phyloP scores from a whole-genome alignment of 2,113 vertebrate genomes.

The Corythoichthys haematopterus region DNA sequence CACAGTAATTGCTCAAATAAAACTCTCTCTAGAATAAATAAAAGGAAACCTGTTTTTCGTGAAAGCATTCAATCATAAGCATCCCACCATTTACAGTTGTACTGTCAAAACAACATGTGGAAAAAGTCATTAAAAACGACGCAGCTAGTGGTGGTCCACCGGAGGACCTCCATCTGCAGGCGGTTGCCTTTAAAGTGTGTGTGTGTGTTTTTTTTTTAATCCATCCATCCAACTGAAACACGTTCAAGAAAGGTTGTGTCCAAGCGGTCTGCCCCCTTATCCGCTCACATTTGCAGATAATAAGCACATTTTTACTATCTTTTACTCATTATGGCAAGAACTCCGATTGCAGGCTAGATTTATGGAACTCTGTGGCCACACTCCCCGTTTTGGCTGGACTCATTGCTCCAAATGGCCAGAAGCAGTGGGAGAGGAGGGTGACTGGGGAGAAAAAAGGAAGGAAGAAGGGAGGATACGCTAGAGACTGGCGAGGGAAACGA shows the following conservation, averaged over 20 bases:
- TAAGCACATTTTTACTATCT: conserved; percentile 63
- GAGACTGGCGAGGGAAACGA: conserved; percentile 1
- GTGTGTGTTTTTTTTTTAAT: background rate
- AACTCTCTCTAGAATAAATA: too few species aligned
- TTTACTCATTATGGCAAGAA: conserved; percentile 55
- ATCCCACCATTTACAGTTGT: background rate
- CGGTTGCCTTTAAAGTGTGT: background rate
- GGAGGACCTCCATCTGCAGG: conserved; percentile 1
- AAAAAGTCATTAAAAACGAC: background rate
- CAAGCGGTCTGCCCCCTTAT: conserved; percentile 16
- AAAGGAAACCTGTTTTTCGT: background rate
- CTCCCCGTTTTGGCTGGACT: conserved; percentile 35
- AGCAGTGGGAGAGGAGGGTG: conserved; percentile 17
- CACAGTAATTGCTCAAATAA: too few species aligned
- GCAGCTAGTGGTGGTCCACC: background rate
- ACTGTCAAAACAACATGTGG: background rate
- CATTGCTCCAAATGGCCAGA: conserved; percentile 28
- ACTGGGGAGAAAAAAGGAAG: conserved; percentile 17
- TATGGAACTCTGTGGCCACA: conserved; percentile 50
- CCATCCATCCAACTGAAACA: conserved; percentile 31
- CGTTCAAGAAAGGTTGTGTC: conserved; percentile 22
- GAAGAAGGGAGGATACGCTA: background rate
- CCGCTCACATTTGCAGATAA: conserved; percentile 44
- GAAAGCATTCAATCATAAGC: background rate
- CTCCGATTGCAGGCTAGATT: conserved; percentile 57